A percentile compares a stretch with the other conserved stretches of the same genome.
These are phyloP conservation scores for Montipora cactus DNA, from an alignment of 64 coral and sea anemone species.

Conservation along the genomic window DNA sequence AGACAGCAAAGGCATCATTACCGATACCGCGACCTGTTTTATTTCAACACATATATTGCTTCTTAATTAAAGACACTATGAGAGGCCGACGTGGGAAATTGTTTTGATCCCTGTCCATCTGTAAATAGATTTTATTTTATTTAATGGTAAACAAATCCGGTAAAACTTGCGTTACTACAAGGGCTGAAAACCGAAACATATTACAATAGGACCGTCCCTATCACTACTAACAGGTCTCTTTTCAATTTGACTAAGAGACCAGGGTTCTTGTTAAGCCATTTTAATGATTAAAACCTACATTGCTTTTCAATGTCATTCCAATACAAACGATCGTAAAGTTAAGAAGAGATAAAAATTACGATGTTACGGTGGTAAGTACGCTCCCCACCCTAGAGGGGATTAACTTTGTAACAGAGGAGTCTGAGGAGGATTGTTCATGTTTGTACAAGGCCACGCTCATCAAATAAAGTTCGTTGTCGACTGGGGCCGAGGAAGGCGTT, in stretches of 20 bases:
- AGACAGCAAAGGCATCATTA: too few relatives aligned
- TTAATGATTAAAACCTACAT: slow-evolving; percentile 28
- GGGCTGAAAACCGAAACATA: too few relatives aligned
- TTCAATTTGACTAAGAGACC: not conserved
- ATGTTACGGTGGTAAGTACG: slow-evolving; percentile 52
- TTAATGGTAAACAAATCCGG: too few relatives aligned
- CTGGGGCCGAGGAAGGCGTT: slow-evolving; percentile 61
- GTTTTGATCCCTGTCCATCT: too few relatives aligned
- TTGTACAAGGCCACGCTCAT: slow-evolving; percentile 95
- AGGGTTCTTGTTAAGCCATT: not conserved
- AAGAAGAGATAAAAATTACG: not conserved
- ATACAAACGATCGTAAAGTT: not conserved
- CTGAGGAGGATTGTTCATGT: slow-evolving; percentile 75
- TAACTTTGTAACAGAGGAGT: slow-evolving; percentile 57
- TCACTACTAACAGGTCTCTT: not conserved
- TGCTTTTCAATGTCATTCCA: not conserved
- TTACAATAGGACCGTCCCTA: not conserved
- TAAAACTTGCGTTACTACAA: too few relatives aligned
- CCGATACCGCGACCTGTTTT: too few relatives aligned
- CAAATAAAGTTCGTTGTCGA: slow-evolving; percentile 92
- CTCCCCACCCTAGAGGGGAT: slow-evolving; percentile 77
- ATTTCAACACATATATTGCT: too few relatives aligned
- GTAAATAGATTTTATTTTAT: too few relatives aligned
- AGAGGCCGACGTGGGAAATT: too few relatives aligned
- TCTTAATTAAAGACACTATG: too few relatives aligned